Conservation (phyloP, 1,140 invertebrate genomes). For the Caerostris extrusa region DNA sequence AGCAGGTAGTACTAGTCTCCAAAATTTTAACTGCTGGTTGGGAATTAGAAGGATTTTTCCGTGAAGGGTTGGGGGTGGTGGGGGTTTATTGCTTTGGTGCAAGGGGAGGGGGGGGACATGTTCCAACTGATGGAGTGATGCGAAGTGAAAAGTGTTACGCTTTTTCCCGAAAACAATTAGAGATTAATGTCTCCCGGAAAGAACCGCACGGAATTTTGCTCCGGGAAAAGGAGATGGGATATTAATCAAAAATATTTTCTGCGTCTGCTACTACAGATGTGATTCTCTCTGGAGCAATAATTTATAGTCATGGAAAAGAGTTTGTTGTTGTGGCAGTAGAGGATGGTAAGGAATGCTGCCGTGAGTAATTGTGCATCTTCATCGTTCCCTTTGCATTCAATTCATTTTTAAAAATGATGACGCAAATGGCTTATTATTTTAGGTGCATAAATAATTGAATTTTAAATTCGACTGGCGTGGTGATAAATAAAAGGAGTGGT, state of each 20-base stretch:
- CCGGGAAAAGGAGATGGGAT: conserved; percentile 7
- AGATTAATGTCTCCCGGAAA: conserved; percentile 68
- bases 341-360: background rate
- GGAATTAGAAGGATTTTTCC: background rate
- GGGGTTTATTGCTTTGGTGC: background rate
- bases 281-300: conserved; percentile 62
- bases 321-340: conserved; percentile 3
- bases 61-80: background rate
- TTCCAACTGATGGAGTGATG: conserved; percentile 50
- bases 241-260: conserved; percentile 64
- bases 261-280: conserved; percentile 39
- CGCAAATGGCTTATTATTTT: conserved; percentile 62
- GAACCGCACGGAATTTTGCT: conserved; percentile 41
- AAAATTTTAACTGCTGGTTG: conserved; percentile 53
- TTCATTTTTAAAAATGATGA: conserved; percentile 57
- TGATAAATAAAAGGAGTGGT: conserved; percentile 37
- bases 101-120: background rate
- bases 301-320: conserved; percentile 28
- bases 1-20: conserved; percentile 10
- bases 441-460: conserved; percentile 61
- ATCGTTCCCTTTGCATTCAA: background rate
- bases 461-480: conserved; percentile 42
- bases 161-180: conserved; percentile 61
- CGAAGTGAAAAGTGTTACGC: conserved; percentile 55
- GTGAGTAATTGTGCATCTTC: conserved; percentile 51